Base-by-base conservation (phyloP, 1,140 invertebrate species). In the Drosophila seguyi region DNA sequence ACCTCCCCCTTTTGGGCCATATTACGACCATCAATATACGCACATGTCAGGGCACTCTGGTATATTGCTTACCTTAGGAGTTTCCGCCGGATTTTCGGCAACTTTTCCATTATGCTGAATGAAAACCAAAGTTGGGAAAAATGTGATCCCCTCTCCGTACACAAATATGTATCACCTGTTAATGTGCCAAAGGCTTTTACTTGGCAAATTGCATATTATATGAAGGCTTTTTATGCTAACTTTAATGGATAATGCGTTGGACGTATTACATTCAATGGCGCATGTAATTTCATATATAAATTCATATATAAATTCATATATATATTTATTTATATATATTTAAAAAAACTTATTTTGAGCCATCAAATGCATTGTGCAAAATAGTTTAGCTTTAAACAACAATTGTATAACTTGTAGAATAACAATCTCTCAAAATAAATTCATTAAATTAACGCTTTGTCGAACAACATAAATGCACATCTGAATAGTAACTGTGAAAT, bases 61-160 rank as follows among this genome's bases (percentile, higher is more conserved):
- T 18, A 53, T 62, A 68, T 57, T 67, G 61, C 75, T 75, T 72
- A 58, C 58, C 69, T 55, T 20, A 36, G 38, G 61, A 58, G 58
- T 45, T 66, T 53, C 31, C 50, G 31, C 11, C 18, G 20, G 31
- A 55, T 55, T 59, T 62, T 56, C 48, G 38, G 25, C 39, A 83
- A 79, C 75, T 86, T 86, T 86, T 87, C 83, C 83, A 86, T 86
- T 86, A 82, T 65, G 48, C 41, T 44, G 55, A 75, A 67, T 67
- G 58, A 47, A 44, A 44, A 38, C 52, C 4, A 55, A 47, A 57
- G 29, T 76, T 48, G n/a, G 45, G 14, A 20, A 4, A 44, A 57
- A 66, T 67, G 27, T 41, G 36, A 18, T 29, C n/a, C 13, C 22
- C 34, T 53, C 39, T 44, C 20, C 18, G 20, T 13, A 27, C 29